Conservation (phyloP, 2,797 vertebrate species). For the Melanotaenia trifasciata region DNA sequence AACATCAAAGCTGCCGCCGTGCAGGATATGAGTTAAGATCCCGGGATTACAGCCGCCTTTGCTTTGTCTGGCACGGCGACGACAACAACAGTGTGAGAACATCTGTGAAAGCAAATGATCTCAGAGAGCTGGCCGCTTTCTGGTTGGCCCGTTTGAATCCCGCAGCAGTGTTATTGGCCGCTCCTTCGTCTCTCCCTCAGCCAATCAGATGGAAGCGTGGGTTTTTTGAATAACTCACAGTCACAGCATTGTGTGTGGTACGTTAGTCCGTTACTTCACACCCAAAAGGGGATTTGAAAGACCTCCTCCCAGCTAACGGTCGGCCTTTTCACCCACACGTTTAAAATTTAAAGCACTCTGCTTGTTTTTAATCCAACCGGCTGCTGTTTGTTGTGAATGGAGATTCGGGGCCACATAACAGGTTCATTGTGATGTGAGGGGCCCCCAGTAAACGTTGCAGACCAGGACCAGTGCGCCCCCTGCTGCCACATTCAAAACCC, state of each 20-base stretch:
- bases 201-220: constrained; percentile 62
- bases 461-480: constrained; percentile 65
- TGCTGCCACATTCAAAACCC: constrained; percentile 49
- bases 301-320: constrained; percentile 50
- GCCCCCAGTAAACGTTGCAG: constrained; percentile 22
- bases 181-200: constrained; percentile 14
- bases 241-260: constrained; percentile 46
- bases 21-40: constrained; percentile 70
- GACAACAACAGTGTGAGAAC: constrained; percentile 25
- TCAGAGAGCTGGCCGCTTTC: constrained; percentile 35
- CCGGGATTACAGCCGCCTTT: constrained; percentile 67
- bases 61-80: constrained; percentile 43
- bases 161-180: constrained; percentile 56
- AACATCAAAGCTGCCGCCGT: constrained; percentile 63
- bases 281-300: constrained; percentile 56
- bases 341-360: constrained; percentile 74
- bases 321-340: constrained; percentile 60
- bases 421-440: constrained; percentile 42
- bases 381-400: constrained; percentile 36
- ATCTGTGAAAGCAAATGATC: constrained; percentile 52
- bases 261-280: constrained; percentile 39
- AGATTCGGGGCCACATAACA: constrained; percentile 39
- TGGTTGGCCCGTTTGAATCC: constrained; percentile 62
- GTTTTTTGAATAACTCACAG: constrained; percentile 54
- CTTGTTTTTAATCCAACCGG: constrained; percentile 42